These are phyloP conservation scores for Anthoptus insignis DNA, from an alignment of 2,888 invertebrate species.

Conservation along the genomic window DNA sequence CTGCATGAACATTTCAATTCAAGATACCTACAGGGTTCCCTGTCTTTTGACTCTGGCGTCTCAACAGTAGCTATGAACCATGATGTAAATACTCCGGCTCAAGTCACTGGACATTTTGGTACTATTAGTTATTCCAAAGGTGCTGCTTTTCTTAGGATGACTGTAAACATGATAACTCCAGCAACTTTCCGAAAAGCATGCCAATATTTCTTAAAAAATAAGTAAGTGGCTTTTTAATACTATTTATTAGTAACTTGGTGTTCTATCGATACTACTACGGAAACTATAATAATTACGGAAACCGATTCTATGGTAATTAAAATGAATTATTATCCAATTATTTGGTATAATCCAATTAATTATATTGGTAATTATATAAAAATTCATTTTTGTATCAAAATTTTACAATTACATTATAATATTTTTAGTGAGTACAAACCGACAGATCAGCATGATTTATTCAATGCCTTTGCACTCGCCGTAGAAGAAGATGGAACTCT, in stretches of 20 bases:
- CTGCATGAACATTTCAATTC: conserved; percentile 91
- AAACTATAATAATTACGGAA: too few relatives aligned
- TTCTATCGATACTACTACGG: too few relatives aligned
- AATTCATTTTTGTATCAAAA: too few relatives aligned
- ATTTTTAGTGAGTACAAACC: conserved; percentile 71
- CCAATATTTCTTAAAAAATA: conserved; percentile 69
- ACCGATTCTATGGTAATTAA: too few relatives aligned
- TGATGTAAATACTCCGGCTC: conserved; percentile 87
- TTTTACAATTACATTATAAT: neutral
- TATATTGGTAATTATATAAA: too few relatives aligned
- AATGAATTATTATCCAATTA: too few relatives aligned
- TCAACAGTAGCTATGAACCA: conserved; percentile 85
- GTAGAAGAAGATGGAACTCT: conserved; percentile 63
- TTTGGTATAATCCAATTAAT: too few relatives aligned
- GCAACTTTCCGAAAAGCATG: conserved; percentile 68
- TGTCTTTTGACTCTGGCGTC: conserved; percentile 76
- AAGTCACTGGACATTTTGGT: conserved; percentile 89
- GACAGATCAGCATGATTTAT: conserved; percentile 82
- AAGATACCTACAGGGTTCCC: conserved; percentile 89
- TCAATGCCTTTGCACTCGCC: conserved; percentile 75
- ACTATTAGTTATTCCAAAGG: conserved; percentile 91
- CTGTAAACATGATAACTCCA: conserved; percentile 68
- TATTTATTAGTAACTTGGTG: too few relatives aligned
- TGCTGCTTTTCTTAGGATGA: conserved; percentile 78
- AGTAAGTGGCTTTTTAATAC: conserved; percentile 74